Evolutionary conservation across 2,888 invertebrate genomes (phyloP).

Genomic region (Aplocera efformata): DNA sequence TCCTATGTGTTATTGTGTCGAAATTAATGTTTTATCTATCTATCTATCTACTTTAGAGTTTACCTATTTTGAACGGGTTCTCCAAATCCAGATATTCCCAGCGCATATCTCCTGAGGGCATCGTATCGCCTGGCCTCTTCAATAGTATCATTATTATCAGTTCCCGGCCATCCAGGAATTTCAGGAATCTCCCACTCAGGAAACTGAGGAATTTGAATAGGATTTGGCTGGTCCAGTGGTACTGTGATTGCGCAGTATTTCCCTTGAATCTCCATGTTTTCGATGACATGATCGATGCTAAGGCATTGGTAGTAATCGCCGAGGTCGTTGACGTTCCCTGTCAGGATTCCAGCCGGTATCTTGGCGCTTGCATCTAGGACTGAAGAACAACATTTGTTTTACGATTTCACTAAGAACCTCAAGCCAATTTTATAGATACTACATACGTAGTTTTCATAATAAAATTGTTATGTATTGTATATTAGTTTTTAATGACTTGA

Average conservation of each 20-base stretch:
- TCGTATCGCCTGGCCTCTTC: slow-evolving; percentile 14
- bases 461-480: too few relatives aligned
- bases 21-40: too few relatives aligned
- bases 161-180: slow-evolving; percentile 19
- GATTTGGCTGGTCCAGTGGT: slow-evolving; percentile 35
- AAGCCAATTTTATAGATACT: too few relatives aligned
- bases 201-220: slow-evolving; percentile 15
- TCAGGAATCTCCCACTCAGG: slow-evolving; percentile 17
- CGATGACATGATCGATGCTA: slow-evolving; percentile 31
- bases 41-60: too few relatives aligned
- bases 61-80: slow-evolving; percentile 31
- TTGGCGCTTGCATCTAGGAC: slow-evolving; percentile 68
- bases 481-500: too few relatives aligned
- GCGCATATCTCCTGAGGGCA: slow-evolving; percentile 29
- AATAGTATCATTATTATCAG: slow-evolving; percentile 15
- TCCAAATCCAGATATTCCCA: slow-evolving; percentile 35
- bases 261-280: slow-evolving; percentile 50
- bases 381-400: slow-evolving; percentile 27
- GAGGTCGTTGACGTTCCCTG: slow-evolving; percentile 57
- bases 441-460: too few relatives aligned
- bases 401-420: too few relatives aligned
- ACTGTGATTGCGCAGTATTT: slow-evolving; percentile 60
- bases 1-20: too few relatives aligned
- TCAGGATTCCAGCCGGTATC: slow-evolving; percentile 55
- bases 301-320: slow-evolving; percentile 62